These are phyloP conservation scores for Oenanthe melanoleuca DNA, from an alignment of 2,113 vertebrate species.

Conservation along the genomic window DNA sequence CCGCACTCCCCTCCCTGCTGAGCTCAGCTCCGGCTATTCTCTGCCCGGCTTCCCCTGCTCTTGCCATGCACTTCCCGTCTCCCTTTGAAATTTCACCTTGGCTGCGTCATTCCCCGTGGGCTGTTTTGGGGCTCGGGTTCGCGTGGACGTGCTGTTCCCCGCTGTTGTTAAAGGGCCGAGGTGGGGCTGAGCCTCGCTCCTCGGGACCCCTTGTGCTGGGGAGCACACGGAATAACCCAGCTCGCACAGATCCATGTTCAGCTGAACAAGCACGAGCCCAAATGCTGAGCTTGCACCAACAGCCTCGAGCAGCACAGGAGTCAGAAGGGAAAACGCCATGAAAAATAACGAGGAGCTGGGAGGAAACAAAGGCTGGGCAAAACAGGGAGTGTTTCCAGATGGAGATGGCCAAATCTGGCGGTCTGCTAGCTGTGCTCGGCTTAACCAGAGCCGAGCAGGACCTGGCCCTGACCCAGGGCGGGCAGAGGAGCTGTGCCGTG, in stretches of 20 bases:
- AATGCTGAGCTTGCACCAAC: constrained; percentile 1
- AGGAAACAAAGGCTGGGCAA: constrained; percentile 26
- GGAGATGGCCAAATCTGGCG: background rate
- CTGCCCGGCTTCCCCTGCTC: constrained; percentile 50
- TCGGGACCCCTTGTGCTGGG: background rate
- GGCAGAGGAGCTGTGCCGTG: background rate
- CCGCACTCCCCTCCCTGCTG: constrained; percentile 23
- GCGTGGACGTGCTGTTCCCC: background rate
- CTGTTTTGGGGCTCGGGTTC: background rate
- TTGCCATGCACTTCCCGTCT: constrained; percentile 41
- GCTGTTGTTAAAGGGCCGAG: background rate
- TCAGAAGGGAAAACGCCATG: background rate
- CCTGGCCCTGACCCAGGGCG: rapidly evolving
- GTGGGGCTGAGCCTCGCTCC: background rate
- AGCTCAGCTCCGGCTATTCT: constrained; percentile 72
- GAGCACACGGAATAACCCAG: background rate
- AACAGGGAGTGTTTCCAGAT: background rate
- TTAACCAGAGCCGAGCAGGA: background rate
- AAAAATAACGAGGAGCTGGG: background rate
- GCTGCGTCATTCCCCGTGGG: background rate
- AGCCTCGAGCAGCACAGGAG: background rate
- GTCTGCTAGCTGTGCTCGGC: background rate
- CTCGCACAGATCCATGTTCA: background rate
- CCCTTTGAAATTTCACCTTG: constrained; percentile 47
- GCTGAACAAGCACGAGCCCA: background rate